phyloP scores from a whole-genome alignment of 2,113 vertebrate species.

The Lepus timidus region DNA sequence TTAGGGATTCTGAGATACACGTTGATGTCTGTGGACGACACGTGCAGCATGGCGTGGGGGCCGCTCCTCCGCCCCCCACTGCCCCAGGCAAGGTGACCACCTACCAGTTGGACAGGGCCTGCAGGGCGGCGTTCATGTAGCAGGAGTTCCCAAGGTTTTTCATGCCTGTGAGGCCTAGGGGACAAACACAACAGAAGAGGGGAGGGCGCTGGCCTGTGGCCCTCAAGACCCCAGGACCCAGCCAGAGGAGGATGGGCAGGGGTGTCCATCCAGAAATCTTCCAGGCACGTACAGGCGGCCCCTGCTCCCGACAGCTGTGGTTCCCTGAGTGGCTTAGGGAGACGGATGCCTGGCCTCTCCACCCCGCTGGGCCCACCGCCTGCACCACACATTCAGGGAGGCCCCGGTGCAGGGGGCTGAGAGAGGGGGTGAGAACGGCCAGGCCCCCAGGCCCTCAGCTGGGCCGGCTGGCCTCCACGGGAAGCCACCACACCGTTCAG shows the following conservation, averaged over 20 bases:
- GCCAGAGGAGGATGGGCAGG: too few relatives aligned
- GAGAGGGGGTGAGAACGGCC: rapidly evolving
- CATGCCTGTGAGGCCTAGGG: conserved; percentile 97
- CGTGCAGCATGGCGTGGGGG: rapidly evolving
- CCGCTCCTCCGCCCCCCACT: neutral
- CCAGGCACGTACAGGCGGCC: rapidly evolving
- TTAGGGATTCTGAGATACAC: rapidly evolving
- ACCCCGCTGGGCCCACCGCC: neutral
- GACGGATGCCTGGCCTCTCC: rapidly evolving
- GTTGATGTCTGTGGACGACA: rapidly evolving
- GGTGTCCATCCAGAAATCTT: neutral
- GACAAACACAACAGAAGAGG: conserved; percentile 11
- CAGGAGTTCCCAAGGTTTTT: conserved; percentile 99
- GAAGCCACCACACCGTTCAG: too few relatives aligned
- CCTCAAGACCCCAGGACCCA: too few relatives aligned
- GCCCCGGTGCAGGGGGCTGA: rapidly evolving
- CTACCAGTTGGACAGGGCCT: conserved; percentile 99
- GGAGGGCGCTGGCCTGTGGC: neutral
- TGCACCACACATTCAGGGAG: rapidly evolving
- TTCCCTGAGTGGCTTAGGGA: rapidly evolving
- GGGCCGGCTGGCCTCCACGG: neutral
- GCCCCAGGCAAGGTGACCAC: conserved; percentile 52
- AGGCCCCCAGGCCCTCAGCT: neutral
- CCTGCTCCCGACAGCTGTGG: rapidly evolving
- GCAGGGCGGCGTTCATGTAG: conserved; percentile 99